A percentile compares a stretch with the other conserved stretches of the same genome.
These are phyloP conservation scores for Aricia agestis DNA, from an alignment of 1,140 invertebrate species.

Conservation along the genomic window DNA sequence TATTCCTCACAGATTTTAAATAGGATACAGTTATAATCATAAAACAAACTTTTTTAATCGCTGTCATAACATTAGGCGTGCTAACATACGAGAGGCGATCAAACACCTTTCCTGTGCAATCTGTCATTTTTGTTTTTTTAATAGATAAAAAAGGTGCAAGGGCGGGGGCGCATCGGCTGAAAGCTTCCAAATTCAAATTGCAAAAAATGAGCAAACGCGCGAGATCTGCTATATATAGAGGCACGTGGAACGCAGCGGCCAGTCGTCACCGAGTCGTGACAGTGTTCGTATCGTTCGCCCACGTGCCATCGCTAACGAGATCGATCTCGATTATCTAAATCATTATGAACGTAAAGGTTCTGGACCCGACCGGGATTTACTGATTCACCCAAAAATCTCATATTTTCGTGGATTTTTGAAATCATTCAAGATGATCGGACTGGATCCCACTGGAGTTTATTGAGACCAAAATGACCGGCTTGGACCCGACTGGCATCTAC, in stretches of 20 bases:
- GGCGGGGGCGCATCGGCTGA: conserved; percentile 67
- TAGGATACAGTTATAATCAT: not conserved
- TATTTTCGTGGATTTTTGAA: conserved; percentile 23
- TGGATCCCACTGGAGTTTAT: conserved; percentile 63
- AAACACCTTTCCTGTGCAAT: conserved; percentile 23
- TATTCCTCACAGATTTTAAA: too few species aligned
- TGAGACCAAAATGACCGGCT: conserved; percentile 56
- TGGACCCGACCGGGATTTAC: conserved; percentile 65
- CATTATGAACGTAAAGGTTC: conserved; percentile 64
- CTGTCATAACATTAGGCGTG: not conserved
- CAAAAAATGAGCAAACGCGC: conserved; percentile 67
- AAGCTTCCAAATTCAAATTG: conserved; percentile 73
- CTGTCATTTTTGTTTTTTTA: conserved; percentile 42
- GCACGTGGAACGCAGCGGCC: conserved; percentile 63
- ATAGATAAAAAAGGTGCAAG: conserved; percentile 48
- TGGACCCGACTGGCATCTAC: conserved; percentile 61
- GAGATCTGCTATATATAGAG: conserved; percentile 62
- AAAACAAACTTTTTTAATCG: not conserved
- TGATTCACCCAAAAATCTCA: conserved; percentile 27
- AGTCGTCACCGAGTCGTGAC: conserved; percentile 52
- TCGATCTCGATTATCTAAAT: conserved; percentile 55
- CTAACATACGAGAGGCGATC: not conserved
- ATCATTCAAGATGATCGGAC: conserved; percentile 35
- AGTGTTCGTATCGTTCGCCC: conserved; percentile 43
- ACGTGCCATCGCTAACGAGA: conserved; percentile 64